Percentiles rank a stretch among this genome's conserved stretches.
Evolutionary conservation across 2,113 vertebrate genomes (phyloP).

Genomic region (Sinosuthora webbiana): DNA sequence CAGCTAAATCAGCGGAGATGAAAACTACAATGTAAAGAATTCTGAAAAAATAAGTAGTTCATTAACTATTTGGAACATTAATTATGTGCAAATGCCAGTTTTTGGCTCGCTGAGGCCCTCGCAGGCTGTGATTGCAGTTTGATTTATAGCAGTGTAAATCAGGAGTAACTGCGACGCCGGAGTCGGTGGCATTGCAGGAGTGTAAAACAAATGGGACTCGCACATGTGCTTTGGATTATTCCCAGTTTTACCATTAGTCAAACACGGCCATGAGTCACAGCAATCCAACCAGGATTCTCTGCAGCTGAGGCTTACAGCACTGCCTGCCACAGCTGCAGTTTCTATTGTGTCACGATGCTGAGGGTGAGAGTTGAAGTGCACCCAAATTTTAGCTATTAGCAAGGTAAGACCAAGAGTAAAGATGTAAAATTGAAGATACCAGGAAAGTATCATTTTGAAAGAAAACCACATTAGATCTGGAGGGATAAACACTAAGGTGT

Average conservation of each 20-base stretch:
- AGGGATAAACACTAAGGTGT: not conserved
- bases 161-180: not conserved
- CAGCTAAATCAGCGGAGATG: not conserved
- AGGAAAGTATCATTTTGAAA: not conserved
- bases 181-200: not conserved
- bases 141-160: not conserved
- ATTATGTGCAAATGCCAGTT: not conserved
- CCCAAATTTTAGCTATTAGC: not conserved
- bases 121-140: not conserved
- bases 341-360: accelerated
- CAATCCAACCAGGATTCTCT: not conserved
- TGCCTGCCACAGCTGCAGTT: not conserved
- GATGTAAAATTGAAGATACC: not conserved
- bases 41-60: not conserved
- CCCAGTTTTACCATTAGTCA: not conserved
- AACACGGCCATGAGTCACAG: accelerated
- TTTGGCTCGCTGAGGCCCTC: not conserved
- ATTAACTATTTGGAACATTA: not conserved
- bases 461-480: not conserved
- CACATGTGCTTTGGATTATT: not conserved
- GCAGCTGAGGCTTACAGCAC: not conserved
- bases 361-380: not conserved
- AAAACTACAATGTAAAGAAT: not conserved
- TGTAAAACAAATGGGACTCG: not conserved
- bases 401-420: not conserved